Evolutionary conservation across 2,888 invertebrate species (phyloP), one percentile per base, ranked within the genome.

Genomic region (Digitonthophagus gazella): DNA sequence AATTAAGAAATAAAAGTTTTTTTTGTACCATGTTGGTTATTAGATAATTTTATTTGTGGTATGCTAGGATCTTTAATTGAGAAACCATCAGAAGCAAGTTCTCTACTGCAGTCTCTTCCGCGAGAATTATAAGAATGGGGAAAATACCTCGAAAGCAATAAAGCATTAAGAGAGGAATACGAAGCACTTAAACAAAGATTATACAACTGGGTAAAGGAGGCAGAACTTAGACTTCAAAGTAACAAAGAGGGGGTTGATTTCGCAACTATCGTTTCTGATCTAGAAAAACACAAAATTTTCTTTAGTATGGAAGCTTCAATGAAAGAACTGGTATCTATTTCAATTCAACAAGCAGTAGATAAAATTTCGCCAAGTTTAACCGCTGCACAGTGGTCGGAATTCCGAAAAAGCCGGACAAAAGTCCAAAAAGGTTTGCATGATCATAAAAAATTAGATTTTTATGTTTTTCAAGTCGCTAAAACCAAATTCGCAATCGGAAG

Each of bases 231-330:
- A 57, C 81, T 96, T 15, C 89, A 90, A 71, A 89, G 91, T 78
- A 90, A 91, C 72, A 92, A 92, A 77, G 91, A 93, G 72, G 96
- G 96, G 11, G 91, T 96, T 3, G 93, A 97, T 80, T 96, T 95
- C 78, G 93, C 93, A 75, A 93, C 93, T 74, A 90, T 96, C 5
- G 85, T 91, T 63, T 86, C 89, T 4, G 93, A 95, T 78, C 84
- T 97, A 18, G 93, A 95, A 78, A 93, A 95, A 76, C 95, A 95
- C 79, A 95, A 93, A 83, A 87, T 90, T 54, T 95, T 93, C 87
- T 95, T 95, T 81, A 89, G 90, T 71, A 91, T 91, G 57, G 93
- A 95, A 77, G 85, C 89, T 0, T 87, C 89, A 16, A 91, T 93
- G 79, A 90, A 91, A 70, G 93, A 93, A 77, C 84, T 95, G 73